Base-by-base conservation (phyloP, 2,888 invertebrate genomes). In the Conops quadrifasciatus region DNA sequence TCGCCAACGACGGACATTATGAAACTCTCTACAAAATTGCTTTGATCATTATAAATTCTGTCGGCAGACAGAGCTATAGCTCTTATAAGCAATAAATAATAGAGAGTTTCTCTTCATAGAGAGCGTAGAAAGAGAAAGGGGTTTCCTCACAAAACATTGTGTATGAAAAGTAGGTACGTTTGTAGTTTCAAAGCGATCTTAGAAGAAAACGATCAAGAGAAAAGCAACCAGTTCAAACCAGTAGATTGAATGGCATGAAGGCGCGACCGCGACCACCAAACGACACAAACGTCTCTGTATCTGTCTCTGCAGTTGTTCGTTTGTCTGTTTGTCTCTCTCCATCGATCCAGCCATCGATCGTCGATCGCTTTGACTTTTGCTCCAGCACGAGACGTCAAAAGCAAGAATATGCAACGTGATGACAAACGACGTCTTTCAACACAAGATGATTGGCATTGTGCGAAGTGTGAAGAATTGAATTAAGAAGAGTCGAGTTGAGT, bases 381-480 rank as follows among this genome's bases (percentile, higher is more conserved):
- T 2, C 21, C 26, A 26, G 2, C 58, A 16, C 9, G 56, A 28
- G 28, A 28, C 26, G 26, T 58, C 58, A 28, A 16, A 9, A 58
- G 7, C 58, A 58, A 58, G 26, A 58, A 24, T 26, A 58, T 21
- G 28, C 58, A 24, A 19, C 24, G 60, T 11, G 43, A 43, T 45
- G 62, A 62, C 62, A 62, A 21, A 62, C 62, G 62, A 62, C 62
- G 43, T 36, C 62, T 19, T 21, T 43, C 43, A 45, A 36, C 45
- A 24, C 62, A 45, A 15, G 9, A 36, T 36, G 45, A 62, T 62
- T 24, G 19, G 15, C 60, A 21, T 62, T 62, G 62, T 45, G 21
- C 43, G 62, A n/a, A 45, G 62, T 62, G 62, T 62, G 62, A 62
- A 62, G 21, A 62, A 62, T 62, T 21, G 43, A 43, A 24, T 43